Conservation (phyloP, 2,888 invertebrate genomes). For the Euzophera pinguis region DNA sequence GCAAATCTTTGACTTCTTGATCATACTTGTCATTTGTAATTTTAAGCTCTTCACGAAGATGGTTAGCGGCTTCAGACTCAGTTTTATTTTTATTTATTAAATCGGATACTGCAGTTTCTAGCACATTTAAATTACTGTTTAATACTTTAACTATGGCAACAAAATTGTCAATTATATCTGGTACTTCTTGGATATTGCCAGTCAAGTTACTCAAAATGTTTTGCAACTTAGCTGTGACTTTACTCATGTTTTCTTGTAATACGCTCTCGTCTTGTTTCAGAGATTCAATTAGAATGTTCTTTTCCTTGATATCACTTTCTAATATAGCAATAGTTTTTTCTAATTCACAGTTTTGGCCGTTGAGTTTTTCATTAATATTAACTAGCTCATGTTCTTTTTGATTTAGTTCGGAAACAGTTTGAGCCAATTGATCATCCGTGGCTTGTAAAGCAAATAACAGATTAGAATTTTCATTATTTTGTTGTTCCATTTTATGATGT, state of each 20-base stretch:
- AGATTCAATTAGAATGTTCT: constrained; percentile 35
- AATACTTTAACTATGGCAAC: constrained; percentile 35
- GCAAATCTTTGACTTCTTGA: constrained; percentile 23
- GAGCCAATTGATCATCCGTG: constrained; percentile 28
- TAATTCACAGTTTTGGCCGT: constrained; percentile 30
- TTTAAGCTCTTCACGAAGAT: constrained; percentile 26
- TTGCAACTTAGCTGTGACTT: constrained; percentile 40
- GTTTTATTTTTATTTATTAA: constrained; percentile 36
- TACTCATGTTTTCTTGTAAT: constrained; percentile 33
- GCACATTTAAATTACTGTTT: constrained; percentile 33
- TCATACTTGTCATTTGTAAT: constrained; percentile 20
- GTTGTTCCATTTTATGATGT: constrained; percentile 28
- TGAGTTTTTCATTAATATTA: constrained; percentile 29
- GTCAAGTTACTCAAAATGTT: constrained; percentile 38
- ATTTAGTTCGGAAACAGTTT: constrained; percentile 25
- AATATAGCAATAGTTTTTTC: constrained; percentile 29
- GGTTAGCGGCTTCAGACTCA: constrained; percentile 19
- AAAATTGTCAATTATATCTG: constrained; percentile 39
- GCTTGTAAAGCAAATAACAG: neutral
- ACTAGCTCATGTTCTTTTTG: constrained; percentile 24
- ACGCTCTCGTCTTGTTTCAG: constrained; percentile 31
- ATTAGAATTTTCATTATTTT: constrained; percentile 25
- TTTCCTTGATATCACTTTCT: constrained; percentile 33
- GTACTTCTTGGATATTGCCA: constrained; percentile 38
- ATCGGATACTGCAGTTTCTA: constrained; percentile 36